phyloP scores from a whole-genome alignment of 2,888 invertebrate genomes.

The Meteorus colon region DNA sequence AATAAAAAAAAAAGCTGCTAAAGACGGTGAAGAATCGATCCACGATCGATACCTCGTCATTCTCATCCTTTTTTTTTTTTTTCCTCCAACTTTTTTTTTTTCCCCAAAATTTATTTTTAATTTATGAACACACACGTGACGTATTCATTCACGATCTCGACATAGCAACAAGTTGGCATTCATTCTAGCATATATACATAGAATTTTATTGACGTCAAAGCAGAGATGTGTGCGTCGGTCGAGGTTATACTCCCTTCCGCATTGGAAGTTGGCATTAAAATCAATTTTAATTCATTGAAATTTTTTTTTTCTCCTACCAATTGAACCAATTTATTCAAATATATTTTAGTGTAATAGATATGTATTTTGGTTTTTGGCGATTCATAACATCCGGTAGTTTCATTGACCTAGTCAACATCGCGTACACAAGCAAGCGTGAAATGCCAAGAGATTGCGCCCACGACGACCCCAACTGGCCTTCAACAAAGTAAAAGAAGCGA shows the following conservation, averaged over 20 bases:
- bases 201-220: constrained; percentile 12
- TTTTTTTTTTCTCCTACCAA: background rate
- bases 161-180: constrained; percentile 37
- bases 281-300: constrained; percentile 10
- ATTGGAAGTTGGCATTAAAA: background rate
- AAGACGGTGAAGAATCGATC: constrained; percentile 17
- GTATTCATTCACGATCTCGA: constrained; percentile 37
- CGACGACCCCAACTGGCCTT: constrained; percentile 12
- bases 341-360: background rate
- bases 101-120: background rate
- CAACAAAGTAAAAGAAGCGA: constrained; percentile 29
- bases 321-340: background rate
- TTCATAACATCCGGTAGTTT: constrained; percentile 7
- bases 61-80: background rate
- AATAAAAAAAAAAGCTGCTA: background rate
- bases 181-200: background rate
- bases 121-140: constrained; percentile 18
- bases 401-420: constrained; percentile 32
- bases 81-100: constrained; percentile 15
- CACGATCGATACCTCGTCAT: constrained; percentile 9
- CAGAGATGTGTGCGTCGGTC: background rate
- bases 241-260: background rate
- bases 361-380: constrained; percentile 8
- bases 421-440: constrained; percentile 19
- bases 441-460: constrained; percentile 27